Evolutionary conservation across 2,888 invertebrate genomes (phyloP).

Genomic region (Philaethria dido): DNA sequence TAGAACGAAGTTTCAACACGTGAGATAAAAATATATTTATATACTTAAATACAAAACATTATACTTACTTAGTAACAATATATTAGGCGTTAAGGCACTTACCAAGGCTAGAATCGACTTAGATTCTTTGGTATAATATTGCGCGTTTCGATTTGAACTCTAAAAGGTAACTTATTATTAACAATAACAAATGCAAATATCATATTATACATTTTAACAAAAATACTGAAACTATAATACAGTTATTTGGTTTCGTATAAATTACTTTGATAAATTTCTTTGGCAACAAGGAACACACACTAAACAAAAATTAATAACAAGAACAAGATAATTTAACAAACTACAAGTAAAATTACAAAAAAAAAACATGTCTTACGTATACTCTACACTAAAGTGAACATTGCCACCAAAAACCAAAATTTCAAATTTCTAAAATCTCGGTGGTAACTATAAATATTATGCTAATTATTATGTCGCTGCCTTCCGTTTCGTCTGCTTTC

Average conservation of each 20-base stretch:
- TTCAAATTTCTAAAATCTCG: slow-evolving; percentile 34
- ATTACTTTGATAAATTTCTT: slow-evolving; percentile 68
- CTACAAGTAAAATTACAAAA: slow-evolving; percentile 60
- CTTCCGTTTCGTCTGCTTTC: slow-evolving; percentile 8
- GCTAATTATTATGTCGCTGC: slow-evolving; percentile 35
- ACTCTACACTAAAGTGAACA: slow-evolving; percentile 40
- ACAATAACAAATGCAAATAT: slow-evolving; percentile 73
- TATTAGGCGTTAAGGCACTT: slow-evolving; percentile 51
- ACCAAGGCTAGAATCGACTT: slow-evolving; percentile 67
- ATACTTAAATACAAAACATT: slow-evolving; percentile 46
- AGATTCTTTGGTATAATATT: slow-evolving; percentile 79
- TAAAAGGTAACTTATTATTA: slow-evolving; percentile 73
- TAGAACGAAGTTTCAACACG: slow-evolving; percentile 23
- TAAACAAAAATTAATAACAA: slow-evolving; percentile 77
- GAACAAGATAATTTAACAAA: slow-evolving; percentile 81
- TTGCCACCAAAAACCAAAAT: slow-evolving; percentile 40
- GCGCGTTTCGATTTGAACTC: slow-evolving; percentile 76
- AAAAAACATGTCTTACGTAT: slow-evolving; percentile 63
- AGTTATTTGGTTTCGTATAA: slow-evolving; percentile 56
- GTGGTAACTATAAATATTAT: slow-evolving; percentile 40
- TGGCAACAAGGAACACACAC: slow-evolving; percentile 83
- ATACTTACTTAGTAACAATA: slow-evolving; percentile 47
- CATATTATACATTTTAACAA: slow-evolving; percentile 58
- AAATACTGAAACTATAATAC: slow-evolving; percentile 70
- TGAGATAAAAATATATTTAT: slow-evolving; percentile 32